Evolutionary conservation across 2,888 invertebrate species (phyloP).

Genomic region (Drosophila picticornis): DNA sequence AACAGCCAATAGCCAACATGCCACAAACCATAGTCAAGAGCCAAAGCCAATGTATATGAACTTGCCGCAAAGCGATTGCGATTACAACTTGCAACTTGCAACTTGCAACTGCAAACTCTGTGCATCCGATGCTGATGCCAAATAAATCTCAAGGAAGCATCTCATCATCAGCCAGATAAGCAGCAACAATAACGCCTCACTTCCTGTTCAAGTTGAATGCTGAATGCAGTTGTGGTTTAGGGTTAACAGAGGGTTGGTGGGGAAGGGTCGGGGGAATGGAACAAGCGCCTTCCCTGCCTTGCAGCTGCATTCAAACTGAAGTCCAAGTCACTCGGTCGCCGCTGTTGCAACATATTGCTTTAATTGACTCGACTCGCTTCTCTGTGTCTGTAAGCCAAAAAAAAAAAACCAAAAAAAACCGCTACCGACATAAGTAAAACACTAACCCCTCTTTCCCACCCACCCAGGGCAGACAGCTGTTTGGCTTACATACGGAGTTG

Average conservation of each 20-base stretch:
- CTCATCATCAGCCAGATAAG: conserved; percentile 69
- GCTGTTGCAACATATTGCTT: conserved; percentile 73
- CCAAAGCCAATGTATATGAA: conserved; percentile 72
- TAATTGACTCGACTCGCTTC: conserved; percentile 68
- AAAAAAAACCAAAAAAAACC: conserved; percentile 34
- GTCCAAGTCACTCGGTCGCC: conserved; percentile 80
- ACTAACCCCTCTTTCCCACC: conserved; percentile 3
- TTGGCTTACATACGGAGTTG: conserved; percentile 22
- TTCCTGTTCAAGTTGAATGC: conserved; percentile 76
- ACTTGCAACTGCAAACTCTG: conserved; percentile 25
- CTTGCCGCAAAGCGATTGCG: conserved; percentile 42
- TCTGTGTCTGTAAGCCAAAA: conserved; percentile 73
- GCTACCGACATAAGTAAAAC: conserved; percentile 35
- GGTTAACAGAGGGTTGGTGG: conserved; percentile 18
- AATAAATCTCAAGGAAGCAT: conserved; percentile 84
- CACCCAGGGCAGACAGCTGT: conserved; percentile 27
- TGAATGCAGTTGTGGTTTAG: conserved; percentile 55
- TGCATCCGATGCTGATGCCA: conserved; percentile 68
- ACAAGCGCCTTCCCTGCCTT: background rate
- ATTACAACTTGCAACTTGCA: conserved; percentile 2
- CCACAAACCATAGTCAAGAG: conserved; percentile 31
- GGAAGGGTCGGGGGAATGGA: background rate
- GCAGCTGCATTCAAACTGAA: conserved; percentile 37
- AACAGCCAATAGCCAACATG: conserved; percentile 61
- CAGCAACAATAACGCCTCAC: conserved; percentile 74